Conservation (phyloP, 2,797 vertebrate genomes). For the Anisognathus igniventris region DNA sequence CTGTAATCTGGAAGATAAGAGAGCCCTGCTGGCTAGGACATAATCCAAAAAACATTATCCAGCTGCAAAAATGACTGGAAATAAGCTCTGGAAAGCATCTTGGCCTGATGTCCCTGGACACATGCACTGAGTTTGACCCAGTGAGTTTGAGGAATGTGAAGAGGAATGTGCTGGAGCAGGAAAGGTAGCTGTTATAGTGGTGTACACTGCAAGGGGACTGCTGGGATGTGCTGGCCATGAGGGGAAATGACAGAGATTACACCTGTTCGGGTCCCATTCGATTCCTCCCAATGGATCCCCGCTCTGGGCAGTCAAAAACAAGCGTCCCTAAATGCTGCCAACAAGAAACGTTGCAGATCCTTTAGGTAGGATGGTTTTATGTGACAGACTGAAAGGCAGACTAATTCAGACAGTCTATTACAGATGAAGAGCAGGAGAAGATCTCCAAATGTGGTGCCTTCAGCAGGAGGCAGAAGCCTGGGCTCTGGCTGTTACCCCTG, state of each 20-base stretch:
- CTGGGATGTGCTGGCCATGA: neutral
- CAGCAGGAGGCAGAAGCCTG: neutral
- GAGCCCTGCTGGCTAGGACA: neutral
- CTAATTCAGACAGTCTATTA: neutral
- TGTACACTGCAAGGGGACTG: neutral
- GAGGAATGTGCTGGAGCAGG: neutral
- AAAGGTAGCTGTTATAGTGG: neutral
- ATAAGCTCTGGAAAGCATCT: neutral
- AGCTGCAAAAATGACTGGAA: neutral
- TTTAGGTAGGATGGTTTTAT: neutral
- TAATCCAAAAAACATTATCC: neutral
- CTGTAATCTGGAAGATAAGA: neutral
- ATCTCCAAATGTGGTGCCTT: neutral
- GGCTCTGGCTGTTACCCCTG: neutral
- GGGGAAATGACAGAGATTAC: neutral
- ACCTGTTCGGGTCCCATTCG: neutral
- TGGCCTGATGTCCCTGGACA: neutral
- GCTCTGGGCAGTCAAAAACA: neutral
- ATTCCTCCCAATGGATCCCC: neutral
- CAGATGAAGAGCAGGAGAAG: neutral
- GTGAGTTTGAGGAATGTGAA: neutral
- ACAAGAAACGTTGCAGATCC: rapidly evolving
- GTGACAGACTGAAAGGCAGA: neutral
- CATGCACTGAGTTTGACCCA: neutral
- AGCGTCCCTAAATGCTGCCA: too few relatives aligned